These are phyloP conservation scores for Apodemia mormo DNA, from an alignment of 2,888 invertebrate genomes.

Conservation along the genomic window DNA sequence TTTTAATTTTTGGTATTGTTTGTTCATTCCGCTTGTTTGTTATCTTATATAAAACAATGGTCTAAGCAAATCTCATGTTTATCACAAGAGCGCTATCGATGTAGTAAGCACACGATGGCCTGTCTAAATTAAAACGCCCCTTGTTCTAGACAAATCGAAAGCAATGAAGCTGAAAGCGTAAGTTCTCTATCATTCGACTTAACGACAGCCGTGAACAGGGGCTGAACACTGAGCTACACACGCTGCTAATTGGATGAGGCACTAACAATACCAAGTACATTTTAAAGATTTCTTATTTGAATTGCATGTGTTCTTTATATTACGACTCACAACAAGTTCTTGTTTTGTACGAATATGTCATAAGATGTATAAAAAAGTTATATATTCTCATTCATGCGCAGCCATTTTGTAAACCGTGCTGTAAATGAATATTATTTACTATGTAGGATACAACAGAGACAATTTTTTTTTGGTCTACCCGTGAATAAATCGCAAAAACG, in stretches of 20 bases:
- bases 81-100: neutral
- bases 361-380: too few relatives aligned
- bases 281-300: constrained; percentile 18
- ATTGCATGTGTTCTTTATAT: too few relatives aligned
- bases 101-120: neutral
- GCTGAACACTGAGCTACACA: constrained; percentile 32
- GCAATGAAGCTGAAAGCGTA: constrained; percentile 79
- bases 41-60: neutral
- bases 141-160: constrained; percentile 70
- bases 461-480: too few relatives aligned
- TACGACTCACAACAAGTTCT: too few relatives aligned
- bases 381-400: too few relatives aligned
- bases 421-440: too few relatives aligned
- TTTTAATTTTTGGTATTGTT: too few relatives aligned
- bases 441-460: too few relatives aligned
- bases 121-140: constrained; percentile 44
- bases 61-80: neutral
- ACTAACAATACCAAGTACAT: neutral
- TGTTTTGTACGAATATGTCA: too few relatives aligned
- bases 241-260: constrained; percentile 43
- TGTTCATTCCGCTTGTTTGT: too few relatives aligned
- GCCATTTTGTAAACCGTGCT: too few relatives aligned
- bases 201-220: constrained; percentile 72
- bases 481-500: too few relatives aligned
- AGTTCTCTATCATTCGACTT: constrained; percentile 79